These are phyloP conservation scores for Eunapius fragilis DNA, from an alignment of 37 sponge, comb jelly and placozoan genomes.

Conservation along the genomic window DNA sequence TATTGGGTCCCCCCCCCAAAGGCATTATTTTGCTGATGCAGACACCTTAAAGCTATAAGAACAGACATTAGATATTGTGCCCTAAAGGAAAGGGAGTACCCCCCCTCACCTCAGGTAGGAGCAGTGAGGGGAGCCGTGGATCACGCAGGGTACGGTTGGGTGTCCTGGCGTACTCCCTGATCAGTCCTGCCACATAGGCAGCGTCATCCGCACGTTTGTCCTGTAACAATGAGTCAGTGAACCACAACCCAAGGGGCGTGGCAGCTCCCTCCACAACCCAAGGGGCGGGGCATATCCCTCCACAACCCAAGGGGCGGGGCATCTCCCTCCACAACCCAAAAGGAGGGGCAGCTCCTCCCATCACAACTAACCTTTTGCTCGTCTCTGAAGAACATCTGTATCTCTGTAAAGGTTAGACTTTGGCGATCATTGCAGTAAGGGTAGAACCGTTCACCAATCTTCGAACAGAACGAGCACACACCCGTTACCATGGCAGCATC, in stretches of 20 bases:
- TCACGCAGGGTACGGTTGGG: conserved; percentile 40
- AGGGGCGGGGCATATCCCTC: neutral
- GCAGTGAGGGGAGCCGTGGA: conserved; percentile 61
- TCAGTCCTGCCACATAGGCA: conserved; percentile 43
- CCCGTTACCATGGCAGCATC: too few species aligned
- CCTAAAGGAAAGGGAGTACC: too few species aligned
- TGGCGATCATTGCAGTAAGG: conserved; percentile 48
- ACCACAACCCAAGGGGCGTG: neutral
- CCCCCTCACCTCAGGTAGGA: conserved; percentile 60
- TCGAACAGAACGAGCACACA: neutral
- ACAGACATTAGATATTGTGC: too few species aligned
- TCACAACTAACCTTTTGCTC: conserved; percentile 45
- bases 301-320: neutral
- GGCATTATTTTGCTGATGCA: too few species aligned
- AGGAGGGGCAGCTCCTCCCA: neutral
- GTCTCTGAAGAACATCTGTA: conserved; percentile 62
- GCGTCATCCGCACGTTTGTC: conserved; percentile 57
- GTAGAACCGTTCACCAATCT: conserved; percentile 71
- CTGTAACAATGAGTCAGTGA: neutral
- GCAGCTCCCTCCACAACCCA: neutral
- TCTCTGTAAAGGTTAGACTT: conserved; percentile 57
- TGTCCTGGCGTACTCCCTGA: conserved; percentile 41
- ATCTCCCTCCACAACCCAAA: neutral
- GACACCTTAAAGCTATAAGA: too few species aligned
- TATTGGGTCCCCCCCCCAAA: conserved; percentile 30